Conservation (phyloP, 2,113 vertebrate genomes). For the Eulacestoma nigropectus region DNA sequence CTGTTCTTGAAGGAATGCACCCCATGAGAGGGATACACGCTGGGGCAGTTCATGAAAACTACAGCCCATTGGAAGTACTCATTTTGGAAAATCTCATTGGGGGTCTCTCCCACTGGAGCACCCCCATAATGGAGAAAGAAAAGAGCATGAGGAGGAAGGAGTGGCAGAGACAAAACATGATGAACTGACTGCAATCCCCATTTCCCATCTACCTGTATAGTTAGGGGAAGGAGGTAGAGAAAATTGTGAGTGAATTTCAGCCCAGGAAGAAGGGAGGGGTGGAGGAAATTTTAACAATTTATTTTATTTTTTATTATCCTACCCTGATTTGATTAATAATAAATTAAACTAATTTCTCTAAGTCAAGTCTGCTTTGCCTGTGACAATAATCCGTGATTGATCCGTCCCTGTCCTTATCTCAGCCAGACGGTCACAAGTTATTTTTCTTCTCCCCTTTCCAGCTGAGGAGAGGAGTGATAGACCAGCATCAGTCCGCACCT, state of each 20-base stretch:
- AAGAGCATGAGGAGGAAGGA: not conserved
- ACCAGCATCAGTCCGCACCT: rapidly evolving
- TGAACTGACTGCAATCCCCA: not conserved
- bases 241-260: not conserved
- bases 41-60: not conserved
- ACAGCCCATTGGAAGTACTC: not conserved
- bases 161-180: not conserved
- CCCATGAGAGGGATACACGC: rapidly evolving
- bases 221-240: not conserved
- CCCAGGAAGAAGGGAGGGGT: not conserved
- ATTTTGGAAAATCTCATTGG: not conserved
- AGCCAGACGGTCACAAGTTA: not conserved
- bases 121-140: rapidly evolving
- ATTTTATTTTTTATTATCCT: not conserved
- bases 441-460: not conserved
- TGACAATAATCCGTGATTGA: not conserved
- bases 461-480: not conserved
- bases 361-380: not conserved
- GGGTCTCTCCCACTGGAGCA: rapidly evolving
- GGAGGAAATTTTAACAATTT: not conserved
- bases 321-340: not conserved
- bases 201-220: rapidly evolving
- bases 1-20: not conserved
- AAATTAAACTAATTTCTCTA: not conserved
- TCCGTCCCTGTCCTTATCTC: not conserved